Percentiles rank a stretch among this genome's conserved stretches.
phyloP scores from a whole-genome alignment of 2,888 invertebrate species.

The Leucophenga maculata region DNA sequence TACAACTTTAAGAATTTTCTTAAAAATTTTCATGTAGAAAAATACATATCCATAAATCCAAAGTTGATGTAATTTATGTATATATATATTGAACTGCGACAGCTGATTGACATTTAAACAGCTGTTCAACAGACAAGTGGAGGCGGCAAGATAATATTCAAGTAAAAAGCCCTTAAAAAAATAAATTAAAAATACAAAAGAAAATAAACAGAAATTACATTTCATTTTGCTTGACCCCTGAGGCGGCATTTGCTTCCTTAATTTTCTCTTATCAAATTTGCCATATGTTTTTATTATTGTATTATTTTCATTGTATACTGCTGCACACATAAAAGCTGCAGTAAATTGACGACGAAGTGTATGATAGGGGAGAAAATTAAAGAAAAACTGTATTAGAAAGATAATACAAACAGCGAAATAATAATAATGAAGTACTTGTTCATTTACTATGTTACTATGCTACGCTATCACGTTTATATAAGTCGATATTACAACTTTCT shows the following conservation, averaged over 20 bases:
- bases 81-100: neutral
- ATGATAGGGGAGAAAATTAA: neutral
- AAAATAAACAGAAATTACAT: conserved; percentile 20
- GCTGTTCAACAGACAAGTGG: neutral
- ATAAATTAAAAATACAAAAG: neutral
- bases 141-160: neutral
- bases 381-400: neutral
- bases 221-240: conserved; percentile 10
- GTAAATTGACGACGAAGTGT: neutral
- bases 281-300: conserved; percentile 61
- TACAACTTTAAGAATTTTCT: too few relatives aligned
- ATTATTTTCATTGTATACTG: conserved; percentile 44
- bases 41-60: too few relatives aligned
- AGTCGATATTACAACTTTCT: neutral
- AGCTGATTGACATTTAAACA: neutral
- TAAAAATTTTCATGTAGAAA: too few relatives aligned
- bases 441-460: neutral
- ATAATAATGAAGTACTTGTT: neutral
- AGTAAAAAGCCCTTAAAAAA: neutral
- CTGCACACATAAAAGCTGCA: too few relatives aligned
- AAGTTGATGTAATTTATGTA: too few relatives aligned
- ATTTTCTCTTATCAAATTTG: conserved; percentile 43
- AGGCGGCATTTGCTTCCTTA: conserved; percentile 31
- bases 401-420: too few relatives aligned
- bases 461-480: too few relatives aligned